These are phyloP conservation scores for Synergus umbraculus DNA, from an alignment of 2,888 invertebrate species.

Conservation along the genomic window DNA sequence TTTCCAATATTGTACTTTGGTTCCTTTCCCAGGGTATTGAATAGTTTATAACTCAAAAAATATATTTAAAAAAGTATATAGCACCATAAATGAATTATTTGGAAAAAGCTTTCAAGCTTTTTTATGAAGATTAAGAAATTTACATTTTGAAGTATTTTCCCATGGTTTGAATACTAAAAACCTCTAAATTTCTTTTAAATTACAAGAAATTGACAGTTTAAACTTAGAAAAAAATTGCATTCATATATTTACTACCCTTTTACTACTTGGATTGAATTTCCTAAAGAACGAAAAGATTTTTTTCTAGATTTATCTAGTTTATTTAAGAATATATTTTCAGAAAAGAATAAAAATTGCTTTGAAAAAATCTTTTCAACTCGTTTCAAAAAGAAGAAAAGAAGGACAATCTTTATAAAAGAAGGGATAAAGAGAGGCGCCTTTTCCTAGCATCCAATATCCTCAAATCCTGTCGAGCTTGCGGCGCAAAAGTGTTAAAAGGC, in stretches of 20 bases:
- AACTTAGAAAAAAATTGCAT: no score
- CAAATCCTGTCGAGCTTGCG: slow-evolving; percentile 34
- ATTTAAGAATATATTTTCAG: background rate
- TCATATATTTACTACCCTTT: no score
- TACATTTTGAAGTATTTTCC: no score
- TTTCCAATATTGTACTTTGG: background rate
- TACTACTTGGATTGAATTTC: no score
- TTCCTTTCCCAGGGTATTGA: background rate
- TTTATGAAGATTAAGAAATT: background rate
- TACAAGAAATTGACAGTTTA: no score
- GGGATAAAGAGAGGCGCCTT: background rate
- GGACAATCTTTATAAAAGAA: slow-evolving; percentile 17
- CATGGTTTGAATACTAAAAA: no score
- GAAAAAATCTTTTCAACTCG: background rate
- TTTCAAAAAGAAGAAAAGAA: background rate
- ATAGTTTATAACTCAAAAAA: background rate
- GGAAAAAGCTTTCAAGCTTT: background rate
- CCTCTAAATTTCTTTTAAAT: no score
- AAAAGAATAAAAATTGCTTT: background rate
- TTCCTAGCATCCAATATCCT: slow-evolving; percentile 26
- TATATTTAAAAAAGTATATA: no score
- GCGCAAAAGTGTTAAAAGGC: slow-evolving; percentile 51
- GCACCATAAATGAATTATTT: background rate
- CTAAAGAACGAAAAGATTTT: background rate
- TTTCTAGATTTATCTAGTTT: background rate